phyloP scores from a whole-genome alignment of 2,797 vertebrate genomes.

The Centropyge bicolor region DNA sequence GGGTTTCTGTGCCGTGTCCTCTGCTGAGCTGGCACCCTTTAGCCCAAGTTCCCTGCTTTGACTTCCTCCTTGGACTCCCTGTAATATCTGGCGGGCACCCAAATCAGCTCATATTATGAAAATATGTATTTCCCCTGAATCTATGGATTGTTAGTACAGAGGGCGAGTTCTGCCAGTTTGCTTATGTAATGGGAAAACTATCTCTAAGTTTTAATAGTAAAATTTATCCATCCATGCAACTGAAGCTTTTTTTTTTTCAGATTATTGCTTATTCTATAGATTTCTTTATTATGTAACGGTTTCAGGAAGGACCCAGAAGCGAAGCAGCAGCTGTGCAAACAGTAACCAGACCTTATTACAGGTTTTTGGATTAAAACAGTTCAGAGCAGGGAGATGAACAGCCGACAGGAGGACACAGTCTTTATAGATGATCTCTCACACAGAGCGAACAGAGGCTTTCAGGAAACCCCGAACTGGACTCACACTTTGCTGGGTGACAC shows the following conservation, averaged over 20 bases:
- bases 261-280: not conserved
- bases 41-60: constrained; percentile 19
- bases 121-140: constrained; percentile 41
- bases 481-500: too few relatives aligned
- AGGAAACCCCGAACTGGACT: too few relatives aligned
- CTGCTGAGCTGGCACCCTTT: constrained; percentile 30
- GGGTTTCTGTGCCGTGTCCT: constrained; percentile 23
- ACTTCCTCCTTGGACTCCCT: constrained; percentile 25
- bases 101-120: constrained; percentile 49
- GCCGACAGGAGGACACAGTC: too few relatives aligned
- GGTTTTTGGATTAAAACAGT: too few relatives aligned
- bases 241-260: not conserved
- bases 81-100: constrained; percentile 32
- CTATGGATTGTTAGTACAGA: constrained; percentile 30
- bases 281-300: not conserved
- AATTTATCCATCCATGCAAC: not conserved
- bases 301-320: too few relatives aligned
- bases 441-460: too few relatives aligned
- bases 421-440: too few relatives aligned
- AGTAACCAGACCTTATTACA: too few relatives aligned
- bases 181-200: not conserved
- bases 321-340: too few relatives aligned
- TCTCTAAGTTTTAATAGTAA: not conserved
- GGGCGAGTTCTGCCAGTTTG: not conserved
- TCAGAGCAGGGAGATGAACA: too few relatives aligned